phyloP scores from a whole-genome alignment of 2,113 vertebrate genomes.

The Chinchilla lanigera region DNA sequence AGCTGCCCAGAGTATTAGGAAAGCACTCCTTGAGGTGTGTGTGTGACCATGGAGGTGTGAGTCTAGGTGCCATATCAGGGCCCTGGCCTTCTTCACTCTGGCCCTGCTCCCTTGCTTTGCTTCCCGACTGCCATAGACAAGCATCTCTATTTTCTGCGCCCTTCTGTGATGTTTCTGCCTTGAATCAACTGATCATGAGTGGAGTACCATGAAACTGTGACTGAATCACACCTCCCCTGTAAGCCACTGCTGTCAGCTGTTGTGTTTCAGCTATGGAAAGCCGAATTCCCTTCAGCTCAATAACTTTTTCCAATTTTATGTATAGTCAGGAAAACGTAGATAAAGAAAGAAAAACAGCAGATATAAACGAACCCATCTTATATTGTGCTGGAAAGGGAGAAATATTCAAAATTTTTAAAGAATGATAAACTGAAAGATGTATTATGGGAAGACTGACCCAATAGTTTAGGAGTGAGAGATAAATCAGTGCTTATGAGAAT shows the following conservation, averaged over 20 bases:
- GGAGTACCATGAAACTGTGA: not conserved
- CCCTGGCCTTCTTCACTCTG: too few species aligned
- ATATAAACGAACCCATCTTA: not conserved
- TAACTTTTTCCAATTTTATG: not conserved
- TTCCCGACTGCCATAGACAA: too few species aligned
- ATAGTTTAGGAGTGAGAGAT: not conserved
- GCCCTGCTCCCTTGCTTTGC: too few species aligned
- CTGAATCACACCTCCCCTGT: not conserved
- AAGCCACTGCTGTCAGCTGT: not conserved
- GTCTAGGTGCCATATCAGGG: not conserved
- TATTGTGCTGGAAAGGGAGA: not conserved
- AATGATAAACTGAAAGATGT: not conserved
- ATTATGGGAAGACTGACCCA: not conserved
- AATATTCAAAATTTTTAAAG: not conserved
- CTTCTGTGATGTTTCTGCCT: too few species aligned
- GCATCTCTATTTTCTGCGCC: too few species aligned
- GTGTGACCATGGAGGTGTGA: not conserved
- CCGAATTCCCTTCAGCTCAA: not conserved
- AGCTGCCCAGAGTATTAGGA: not conserved
- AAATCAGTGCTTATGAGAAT: not conserved
- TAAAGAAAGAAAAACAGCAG: slow-evolving; percentile 15
- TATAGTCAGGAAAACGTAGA: not conserved
- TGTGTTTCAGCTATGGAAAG: not conserved
- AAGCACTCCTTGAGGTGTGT: not conserved
- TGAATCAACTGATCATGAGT: not conserved